Evolutionary conservation across 2,888 invertebrate genomes (phyloP).

Genomic region (Drosophila anomelani): DNA sequence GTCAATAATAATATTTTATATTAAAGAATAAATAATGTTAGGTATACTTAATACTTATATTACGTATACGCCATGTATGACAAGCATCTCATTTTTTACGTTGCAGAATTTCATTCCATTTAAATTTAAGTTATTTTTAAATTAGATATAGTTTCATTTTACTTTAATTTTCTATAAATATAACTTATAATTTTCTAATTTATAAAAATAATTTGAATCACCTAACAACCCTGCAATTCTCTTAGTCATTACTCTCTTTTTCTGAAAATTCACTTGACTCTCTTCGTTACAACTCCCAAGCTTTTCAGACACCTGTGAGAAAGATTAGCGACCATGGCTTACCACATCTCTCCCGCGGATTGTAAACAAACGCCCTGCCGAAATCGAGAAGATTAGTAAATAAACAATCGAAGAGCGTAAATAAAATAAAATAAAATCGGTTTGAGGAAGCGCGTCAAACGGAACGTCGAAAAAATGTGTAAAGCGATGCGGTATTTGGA

Average conservation of each 20-base stretch:
- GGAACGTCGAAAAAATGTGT: conserved; percentile 20
- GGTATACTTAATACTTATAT: too few species aligned
- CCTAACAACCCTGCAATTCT: conserved; percentile 52
- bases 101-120: too few species aligned
- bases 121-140: not conserved
- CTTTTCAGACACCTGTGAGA: conserved; percentile 66
- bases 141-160: not conserved
- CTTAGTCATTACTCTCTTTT: conserved; percentile 16
- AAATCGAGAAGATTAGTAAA: conserved; percentile 31
- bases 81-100: too few species aligned
- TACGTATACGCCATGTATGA: too few species aligned
- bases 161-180: too few species aligned
- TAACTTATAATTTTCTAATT: not conserved
- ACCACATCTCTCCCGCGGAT: conserved; percentile 30
- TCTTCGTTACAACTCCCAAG: conserved; percentile 46
- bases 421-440: conserved; percentile 37
- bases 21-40: too few species aligned
- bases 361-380: conserved; percentile 59
- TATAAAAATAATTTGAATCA: not conserved
- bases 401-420: conserved; percentile 47
- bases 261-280: not conserved
- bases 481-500: conserved; percentile 19
- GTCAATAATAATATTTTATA: too few species aligned
- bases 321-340: conserved; percentile 56
- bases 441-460: conserved; percentile 62